A percentile compares a stretch with the other conserved stretches of the same genome.
These are phyloP conservation scores for Pyrgus malvae DNA, from an alignment of 2,888 invertebrate species.

Conservation along the genomic window DNA sequence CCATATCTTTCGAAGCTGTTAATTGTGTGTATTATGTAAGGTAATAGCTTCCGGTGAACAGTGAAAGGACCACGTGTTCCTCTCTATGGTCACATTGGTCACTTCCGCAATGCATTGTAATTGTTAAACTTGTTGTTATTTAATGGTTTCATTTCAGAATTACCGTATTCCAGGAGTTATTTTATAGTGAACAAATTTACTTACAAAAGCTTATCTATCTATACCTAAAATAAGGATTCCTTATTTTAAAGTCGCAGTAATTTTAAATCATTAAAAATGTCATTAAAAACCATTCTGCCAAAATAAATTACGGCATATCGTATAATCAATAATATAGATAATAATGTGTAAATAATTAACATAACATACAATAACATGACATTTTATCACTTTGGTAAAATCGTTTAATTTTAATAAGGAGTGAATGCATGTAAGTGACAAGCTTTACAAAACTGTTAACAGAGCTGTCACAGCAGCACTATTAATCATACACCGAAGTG, in stretches of 20 bases:
- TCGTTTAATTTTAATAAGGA: background rate
- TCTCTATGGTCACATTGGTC: background rate
- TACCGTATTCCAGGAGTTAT: too few species aligned
- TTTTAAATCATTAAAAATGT: too few species aligned
- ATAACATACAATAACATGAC: too few species aligned
- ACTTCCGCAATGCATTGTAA: slow-evolving; percentile 1
- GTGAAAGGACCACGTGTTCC: slow-evolving; percentile 25
- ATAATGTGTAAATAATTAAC: too few species aligned
- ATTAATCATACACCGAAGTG: background rate
- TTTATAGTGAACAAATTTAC: too few species aligned
- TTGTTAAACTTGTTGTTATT: background rate
- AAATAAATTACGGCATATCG: too few species aligned
- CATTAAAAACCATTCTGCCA: too few species aligned
- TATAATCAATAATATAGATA: too few species aligned
- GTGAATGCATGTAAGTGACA: background rate
- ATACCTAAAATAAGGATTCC: too few species aligned
- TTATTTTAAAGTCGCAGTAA: too few species aligned
- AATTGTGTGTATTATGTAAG: slow-evolving; percentile 18
- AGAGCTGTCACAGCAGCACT: background rate
- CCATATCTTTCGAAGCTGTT: slow-evolving; percentile 8
- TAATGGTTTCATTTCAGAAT: background rate
- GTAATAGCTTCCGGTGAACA: slow-evolving; percentile 14
- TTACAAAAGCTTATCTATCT: too few species aligned
- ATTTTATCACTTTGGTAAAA: too few species aligned
- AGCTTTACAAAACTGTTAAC: background rate